Conservation (phyloP, 2,888 invertebrate species). For the Acrobasis consociella region DNA sequence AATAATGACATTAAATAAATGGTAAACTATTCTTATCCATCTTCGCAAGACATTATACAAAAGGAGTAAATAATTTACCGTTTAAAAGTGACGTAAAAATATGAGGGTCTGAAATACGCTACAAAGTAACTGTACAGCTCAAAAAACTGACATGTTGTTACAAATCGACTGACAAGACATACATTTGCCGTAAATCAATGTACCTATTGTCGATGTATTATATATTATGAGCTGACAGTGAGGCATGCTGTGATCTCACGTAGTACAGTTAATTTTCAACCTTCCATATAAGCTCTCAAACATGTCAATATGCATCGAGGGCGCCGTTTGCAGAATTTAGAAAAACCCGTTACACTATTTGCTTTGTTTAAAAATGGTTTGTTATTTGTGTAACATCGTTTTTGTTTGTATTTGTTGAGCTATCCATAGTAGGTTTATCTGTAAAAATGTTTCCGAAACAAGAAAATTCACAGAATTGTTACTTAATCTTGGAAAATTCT, state of each 20-base stretch:
- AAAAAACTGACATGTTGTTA: neutral
- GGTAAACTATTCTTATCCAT: neutral
- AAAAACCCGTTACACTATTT: constrained; percentile 4
- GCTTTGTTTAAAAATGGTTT: neutral
- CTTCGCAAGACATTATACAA: too few species aligned
- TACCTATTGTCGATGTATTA: neutral
- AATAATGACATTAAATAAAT: neutral
- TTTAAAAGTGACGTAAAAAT: neutral
- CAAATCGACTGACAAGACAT: neutral
- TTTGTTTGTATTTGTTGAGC: neutral
- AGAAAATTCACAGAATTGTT: too few species aligned
- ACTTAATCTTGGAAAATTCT: too few species aligned
- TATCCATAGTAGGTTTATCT: too few species aligned
- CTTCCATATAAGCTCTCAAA: constrained; percentile 49
- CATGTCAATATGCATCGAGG: constrained; percentile 27
- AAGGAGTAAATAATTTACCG: too few species aligned
- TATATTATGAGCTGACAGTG: constrained; percentile 33
- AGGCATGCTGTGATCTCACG: constrained; percentile 61
- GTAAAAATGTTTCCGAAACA: too few species aligned
- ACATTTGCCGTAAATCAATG: neutral
- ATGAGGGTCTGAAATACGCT: neutral
- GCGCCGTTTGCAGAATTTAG: constrained; percentile 16
- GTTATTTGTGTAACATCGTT: neutral
- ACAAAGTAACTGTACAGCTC: neutral
- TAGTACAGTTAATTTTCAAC: constrained; percentile 59